Base-by-base conservation (phyloP, 2,888 invertebrate genomes). In the Acleris sparsana region DNA sequence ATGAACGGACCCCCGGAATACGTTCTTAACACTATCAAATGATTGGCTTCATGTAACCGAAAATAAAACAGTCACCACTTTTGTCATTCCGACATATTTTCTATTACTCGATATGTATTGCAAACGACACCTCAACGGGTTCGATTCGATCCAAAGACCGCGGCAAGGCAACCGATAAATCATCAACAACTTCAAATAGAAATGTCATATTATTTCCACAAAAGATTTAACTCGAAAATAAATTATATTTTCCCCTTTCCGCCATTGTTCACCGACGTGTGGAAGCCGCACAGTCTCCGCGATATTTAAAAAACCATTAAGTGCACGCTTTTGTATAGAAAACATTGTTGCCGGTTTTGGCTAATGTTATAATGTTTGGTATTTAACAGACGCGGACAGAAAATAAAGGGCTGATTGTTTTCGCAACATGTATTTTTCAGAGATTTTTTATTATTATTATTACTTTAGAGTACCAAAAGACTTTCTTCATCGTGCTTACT, bases 151-250 rank as follows among this genome's bases (percentile, higher is more conserved):
- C 77, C 74, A 78, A 76, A 78, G 78, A 83, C 85, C 85, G 75
- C 85, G 84, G 83, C 83, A 85, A 83, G 83, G 84, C 84, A 83
- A 77, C 90, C 92, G 86, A 93, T 93, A 93, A 93, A 93, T 93
- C 93, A 93, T 69, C 81, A 84, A 82, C 85, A 88, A 90, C 93
- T 92, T 92, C 90, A 91, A 93, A 93, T 93, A 93, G 93, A 93
- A 93, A 92, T 87, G 93, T 93, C 93, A 93, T 92, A 93, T 93
- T 93, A 93, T 92, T 92, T 89, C 89, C 92, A 93, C 93, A 93
- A 93, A 93, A 93, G 93, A 93, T 93, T 93, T 93, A 93, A 93
- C 93, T 92, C 83, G 90, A 91, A 93, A 92, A 93, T 93, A 93
- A 93, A 93, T 93, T 91, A 92, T 89, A 82, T 86, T 89, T 89